Evolutionary conservation across 2,113 vertebrate genomes (phyloP).

Genomic region (Onychostoma macrolepis): DNA sequence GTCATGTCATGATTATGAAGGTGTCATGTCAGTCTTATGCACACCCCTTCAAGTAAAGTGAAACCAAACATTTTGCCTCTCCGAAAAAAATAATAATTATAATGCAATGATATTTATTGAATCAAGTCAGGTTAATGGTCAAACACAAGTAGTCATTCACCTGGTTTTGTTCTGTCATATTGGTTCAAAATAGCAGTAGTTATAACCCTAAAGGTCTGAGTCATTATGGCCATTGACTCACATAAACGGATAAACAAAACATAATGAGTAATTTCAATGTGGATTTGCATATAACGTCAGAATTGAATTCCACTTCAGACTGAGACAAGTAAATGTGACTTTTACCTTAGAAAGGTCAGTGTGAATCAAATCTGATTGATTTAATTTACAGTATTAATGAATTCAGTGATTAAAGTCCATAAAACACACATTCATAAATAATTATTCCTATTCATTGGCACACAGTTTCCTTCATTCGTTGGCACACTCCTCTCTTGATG

Average conservation of each 20-base stretch:
- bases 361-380: background rate
- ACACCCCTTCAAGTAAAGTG: too few relatives aligned
- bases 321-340: background rate
- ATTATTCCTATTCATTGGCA: background rate
- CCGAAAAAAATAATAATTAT: background rate
- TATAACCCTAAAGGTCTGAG: background rate
- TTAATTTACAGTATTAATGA: background rate
- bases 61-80: too few relatives aligned
- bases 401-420: background rate
- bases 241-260: background rate
- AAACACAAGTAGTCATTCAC: background rate
- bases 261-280: background rate
- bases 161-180: background rate
- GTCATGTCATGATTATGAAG: too few relatives aligned
- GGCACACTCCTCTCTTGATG: background rate
- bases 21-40: too few relatives aligned
- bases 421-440: background rate
- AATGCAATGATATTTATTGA: background rate
- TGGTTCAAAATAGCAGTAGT: background rate
- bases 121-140: background rate
- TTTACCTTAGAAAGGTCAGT: background rate
- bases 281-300: background rate
- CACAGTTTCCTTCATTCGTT: background rate
- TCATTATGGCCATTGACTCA: background rate
- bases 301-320: constrained; percentile 17